A percentile compares a stretch with the other conserved stretches of the same genome.
phyloP scores from a whole-genome alignment of 1,140 invertebrate genomes.

The Globodera ellingtonae region DNA sequence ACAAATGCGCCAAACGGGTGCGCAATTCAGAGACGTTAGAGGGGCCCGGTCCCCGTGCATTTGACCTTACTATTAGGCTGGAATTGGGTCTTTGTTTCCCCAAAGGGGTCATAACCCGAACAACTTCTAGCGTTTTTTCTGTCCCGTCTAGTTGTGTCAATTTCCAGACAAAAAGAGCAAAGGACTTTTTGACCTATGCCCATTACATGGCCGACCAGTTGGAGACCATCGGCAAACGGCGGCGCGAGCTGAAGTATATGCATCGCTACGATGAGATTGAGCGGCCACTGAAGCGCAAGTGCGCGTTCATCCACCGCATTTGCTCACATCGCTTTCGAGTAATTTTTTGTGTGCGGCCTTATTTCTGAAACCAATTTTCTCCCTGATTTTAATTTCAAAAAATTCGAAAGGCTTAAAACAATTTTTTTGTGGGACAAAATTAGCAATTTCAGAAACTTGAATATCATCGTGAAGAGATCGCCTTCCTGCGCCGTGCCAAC shows the following conservation, averaged over 20 bases:
- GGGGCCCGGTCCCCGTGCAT: too few relatives aligned
- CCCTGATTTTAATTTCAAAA: too few relatives aligned
- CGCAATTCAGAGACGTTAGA: background rate
- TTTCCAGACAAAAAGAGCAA: constrained; percentile 20
- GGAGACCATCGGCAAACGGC: background rate
- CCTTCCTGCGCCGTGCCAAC: constrained; percentile 6
- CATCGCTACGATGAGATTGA: constrained; percentile 30
- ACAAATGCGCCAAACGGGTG: constrained; percentile 23
- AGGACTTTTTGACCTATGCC: constrained; percentile 20
- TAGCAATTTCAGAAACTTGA: constrained; percentile 17
- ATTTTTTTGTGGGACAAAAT: background rate
- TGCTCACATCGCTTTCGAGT: constrained; percentile 20
- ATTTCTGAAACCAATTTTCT: too few relatives aligned
- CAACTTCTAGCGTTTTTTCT: background rate
- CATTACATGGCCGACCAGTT: constrained; percentile 22
- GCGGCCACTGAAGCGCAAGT: constrained; percentile 19
- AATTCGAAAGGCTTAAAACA: too few relatives aligned
- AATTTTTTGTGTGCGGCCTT: background rate
- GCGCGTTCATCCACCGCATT: constrained; percentile 19
- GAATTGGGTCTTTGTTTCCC: background rate
- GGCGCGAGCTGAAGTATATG: constrained; percentile 20
- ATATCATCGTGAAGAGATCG: constrained; percentile 22
- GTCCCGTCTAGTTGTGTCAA: background rate
- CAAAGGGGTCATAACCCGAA: background rate
- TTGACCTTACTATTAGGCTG: too few relatives aligned